Percentiles rank a stretch among this genome's conserved stretches.
These are phyloP conservation scores for Neogale vison DNA, from an alignment of 2,113 vertebrate genomes.

Conservation along the genomic window DNA sequence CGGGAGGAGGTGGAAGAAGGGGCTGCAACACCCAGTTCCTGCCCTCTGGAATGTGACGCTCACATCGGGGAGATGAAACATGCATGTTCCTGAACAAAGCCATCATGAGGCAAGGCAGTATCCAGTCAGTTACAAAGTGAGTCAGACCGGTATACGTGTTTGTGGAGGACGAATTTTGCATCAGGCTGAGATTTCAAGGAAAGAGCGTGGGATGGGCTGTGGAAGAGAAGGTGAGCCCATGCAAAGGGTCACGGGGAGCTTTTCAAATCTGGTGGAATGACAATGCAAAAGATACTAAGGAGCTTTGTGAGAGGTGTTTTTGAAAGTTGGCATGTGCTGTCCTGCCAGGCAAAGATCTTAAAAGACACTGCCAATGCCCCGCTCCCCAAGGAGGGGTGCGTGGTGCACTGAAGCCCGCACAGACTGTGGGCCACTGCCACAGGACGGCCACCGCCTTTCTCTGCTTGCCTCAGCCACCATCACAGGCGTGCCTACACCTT, in stretches of 20 bases:
- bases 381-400: not conserved
- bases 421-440: accelerated
- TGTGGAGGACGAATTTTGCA: not conserved
- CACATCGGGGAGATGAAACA: not conserved
- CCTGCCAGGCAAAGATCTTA: not conserved
- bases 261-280: not conserved
- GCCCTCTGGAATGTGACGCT: not conserved
- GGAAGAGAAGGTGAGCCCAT: not conserved
- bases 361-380: not conserved
- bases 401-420: not conserved
- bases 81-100: not conserved
- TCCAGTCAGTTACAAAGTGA: not conserved
- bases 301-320: not conserved
- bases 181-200: not conserved
- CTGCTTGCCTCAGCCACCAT: not conserved
- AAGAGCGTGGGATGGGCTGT: not conserved
- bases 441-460: too few species aligned
- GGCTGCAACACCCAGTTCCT: not conserved
- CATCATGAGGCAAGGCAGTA: not conserved
- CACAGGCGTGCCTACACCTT: not conserved
- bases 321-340: not conserved
- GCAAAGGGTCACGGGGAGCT: not conserved
- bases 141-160: not conserved
- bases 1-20: not conserved
- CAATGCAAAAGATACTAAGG: not conserved